A percentile compares a stretch with the other conserved stretches of the same genome.
Evolutionary conservation across 1,140 invertebrate species (phyloP).

Genomic region (Habropoda laboriosa): DNA sequence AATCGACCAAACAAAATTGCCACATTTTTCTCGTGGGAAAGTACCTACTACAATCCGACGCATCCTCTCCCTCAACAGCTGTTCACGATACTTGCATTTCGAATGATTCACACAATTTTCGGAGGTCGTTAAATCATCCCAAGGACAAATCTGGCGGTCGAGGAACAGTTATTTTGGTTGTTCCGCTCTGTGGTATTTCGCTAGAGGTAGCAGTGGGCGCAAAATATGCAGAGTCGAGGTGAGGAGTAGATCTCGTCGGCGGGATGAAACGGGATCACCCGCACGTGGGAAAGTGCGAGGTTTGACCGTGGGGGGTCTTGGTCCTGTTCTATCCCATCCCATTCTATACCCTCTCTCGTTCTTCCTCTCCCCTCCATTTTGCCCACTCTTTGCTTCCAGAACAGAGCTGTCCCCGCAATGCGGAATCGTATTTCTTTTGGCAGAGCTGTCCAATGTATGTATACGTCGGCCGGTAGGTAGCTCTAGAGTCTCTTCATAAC

Average conservation of each 20-base stretch:
- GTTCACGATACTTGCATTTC: too few species aligned
- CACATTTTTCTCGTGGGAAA: too few species aligned
- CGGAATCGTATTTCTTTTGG: conserved; percentile 78
- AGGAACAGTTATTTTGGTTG: neutral
- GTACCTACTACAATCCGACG: too few species aligned
- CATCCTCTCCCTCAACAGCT: too few species aligned
- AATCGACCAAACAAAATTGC: too few species aligned
- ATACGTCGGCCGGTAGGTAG: conserved; percentile 67
- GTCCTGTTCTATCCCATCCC: conserved; percentile 70
- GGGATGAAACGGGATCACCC: conserved; percentile 81
- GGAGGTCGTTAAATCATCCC: neutral
- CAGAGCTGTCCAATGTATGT: conserved; percentile 60
- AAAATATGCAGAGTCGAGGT: conserved; percentile 73
- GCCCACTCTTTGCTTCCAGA: conserved; percentile 65
- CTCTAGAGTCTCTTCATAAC: conserved; percentile 61
- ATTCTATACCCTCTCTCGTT: conserved; percentile 66
- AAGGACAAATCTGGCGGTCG: neutral
- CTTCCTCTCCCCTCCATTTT: conserved; percentile 56
- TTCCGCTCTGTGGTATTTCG: conserved; percentile 39
- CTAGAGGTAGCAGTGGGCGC: conserved; percentile 46
- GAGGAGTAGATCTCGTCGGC: conserved; percentile 75
- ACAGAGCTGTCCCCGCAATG: conserved; percentile 68
- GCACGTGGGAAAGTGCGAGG: conserved; percentile 81
- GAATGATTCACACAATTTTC: neutral
- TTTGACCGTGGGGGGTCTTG: conserved; percentile 78